phyloP scores from a whole-genome alignment of 2,797 vertebrate genomes.

The Enteromius fasciolatus region DNA sequence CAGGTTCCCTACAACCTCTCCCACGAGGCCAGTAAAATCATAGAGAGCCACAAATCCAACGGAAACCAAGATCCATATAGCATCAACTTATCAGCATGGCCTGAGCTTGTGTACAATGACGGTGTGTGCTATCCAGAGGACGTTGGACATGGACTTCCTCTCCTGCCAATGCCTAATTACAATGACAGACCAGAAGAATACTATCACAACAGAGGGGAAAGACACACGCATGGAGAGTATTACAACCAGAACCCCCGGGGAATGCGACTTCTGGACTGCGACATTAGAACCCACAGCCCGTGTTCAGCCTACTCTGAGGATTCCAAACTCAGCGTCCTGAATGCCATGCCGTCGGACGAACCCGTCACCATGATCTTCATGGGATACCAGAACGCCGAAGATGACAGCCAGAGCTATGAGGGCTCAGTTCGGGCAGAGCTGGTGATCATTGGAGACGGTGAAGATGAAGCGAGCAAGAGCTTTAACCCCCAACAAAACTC shows the following conservation, averaged over 20 bases:
- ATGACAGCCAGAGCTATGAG: slow-evolving; percentile 76
- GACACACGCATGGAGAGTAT: neutral
- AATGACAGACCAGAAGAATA: slow-evolving; percentile 14
- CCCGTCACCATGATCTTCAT: slow-evolving; percentile 95
- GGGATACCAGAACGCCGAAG: slow-evolving; percentile 87
- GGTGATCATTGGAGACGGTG: slow-evolving; percentile 83
- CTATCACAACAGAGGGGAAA: slow-evolving; percentile 10
- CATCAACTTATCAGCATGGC: slow-evolving; percentile 34
- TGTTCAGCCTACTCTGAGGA: slow-evolving; percentile 59
- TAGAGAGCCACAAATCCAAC: slow-evolving; percentile 63
- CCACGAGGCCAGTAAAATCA: slow-evolving; percentile 69
- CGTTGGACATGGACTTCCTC: slow-evolving; percentile 29
- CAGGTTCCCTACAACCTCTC: slow-evolving; percentile 10
- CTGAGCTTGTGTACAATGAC: slow-evolving; percentile 49
- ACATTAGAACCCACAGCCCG: slow-evolving; percentile 31
- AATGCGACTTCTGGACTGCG: slow-evolving; percentile 19
- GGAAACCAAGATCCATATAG: slow-evolving; percentile 34
- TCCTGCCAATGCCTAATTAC: slow-evolving; percentile 44
- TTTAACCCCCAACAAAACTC: slow-evolving; percentile 70
- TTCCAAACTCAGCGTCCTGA: slow-evolving; percentile 70
- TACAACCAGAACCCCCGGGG: neutral
- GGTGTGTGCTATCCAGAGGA: slow-evolving; percentile 19
- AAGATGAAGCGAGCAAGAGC: slow-evolving; percentile 70
- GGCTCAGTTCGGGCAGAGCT: slow-evolving; percentile 86
- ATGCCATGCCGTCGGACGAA: slow-evolving; percentile 75